Base-by-base conservation (phyloP, 64 coral and sea anemone genomes). In the Montipora efflorescens region DNA sequence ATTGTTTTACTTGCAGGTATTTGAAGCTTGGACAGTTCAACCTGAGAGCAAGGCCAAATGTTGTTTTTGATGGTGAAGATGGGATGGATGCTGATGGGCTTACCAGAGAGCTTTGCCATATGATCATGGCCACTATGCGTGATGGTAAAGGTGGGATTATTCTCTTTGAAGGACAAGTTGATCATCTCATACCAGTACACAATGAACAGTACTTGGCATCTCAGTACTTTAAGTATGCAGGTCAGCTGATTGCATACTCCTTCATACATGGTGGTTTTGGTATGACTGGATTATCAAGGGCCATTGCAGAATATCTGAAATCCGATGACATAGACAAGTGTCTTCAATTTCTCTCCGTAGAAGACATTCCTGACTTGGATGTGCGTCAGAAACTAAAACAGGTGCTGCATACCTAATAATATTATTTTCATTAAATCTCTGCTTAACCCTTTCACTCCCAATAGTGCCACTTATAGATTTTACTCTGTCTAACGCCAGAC, bases 101-200 rank as follows among this genome's bases (percentile, higher is more conserved):
- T 84, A 87, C 83, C 22, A 87, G 83, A 87, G 83, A 87, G 67
- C 47, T 87, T 43, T 87, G 83, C 47, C 83, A 87, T 22, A 84
- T 84, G 81, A 59, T 84, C 3, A 84, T 84, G 81, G 10, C 5
- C 57, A 64, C 14, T 28, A 84, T 84, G 49, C 81, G 49, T 22
- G 81, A 84, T 1, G 81, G 81, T 51, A 84, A 57, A 15, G 81
- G 81, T 15, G 81, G 81, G 23, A 59, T 84, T 59, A 51, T n/a
- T 20, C 62, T 69, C 10, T 87, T 87, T 87, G 83, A 87, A 23
- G 83, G 83, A 8, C 59, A 67, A 21, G 44, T 87, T 5, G 83
- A 87, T 23, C 83, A 87, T 87, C 62, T 87, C 36, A 69, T 87
- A 43, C 83, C 83, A 5, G 83, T 87, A n/a, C 83, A 68, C 44